Evolutionary conservation across 2,888 invertebrate genomes (phyloP).

Genomic region (Orgyia antiqua): DNA sequence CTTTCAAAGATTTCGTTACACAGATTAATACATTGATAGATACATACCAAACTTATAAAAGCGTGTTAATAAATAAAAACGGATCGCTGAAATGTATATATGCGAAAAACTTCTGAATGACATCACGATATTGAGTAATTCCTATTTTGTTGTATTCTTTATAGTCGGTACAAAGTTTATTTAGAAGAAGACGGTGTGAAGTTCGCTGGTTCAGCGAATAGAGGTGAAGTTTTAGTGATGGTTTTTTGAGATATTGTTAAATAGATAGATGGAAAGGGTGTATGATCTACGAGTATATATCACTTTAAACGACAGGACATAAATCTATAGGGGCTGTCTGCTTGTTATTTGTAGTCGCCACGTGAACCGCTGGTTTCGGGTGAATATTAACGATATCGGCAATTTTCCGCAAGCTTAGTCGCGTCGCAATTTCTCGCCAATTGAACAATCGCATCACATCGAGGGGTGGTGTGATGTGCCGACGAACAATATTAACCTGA

Average conservation of each 20-base stretch:
- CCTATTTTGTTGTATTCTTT: too few species aligned
- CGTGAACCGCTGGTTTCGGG: conserved; percentile 73
- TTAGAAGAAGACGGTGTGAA: too few species aligned
- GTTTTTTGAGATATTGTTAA: conserved; percentile 57
- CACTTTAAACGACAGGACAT: conserved; percentile 73
- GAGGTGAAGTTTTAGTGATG: conserved; percentile 38
- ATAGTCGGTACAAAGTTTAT: too few species aligned
- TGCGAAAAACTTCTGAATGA: too few species aligned
- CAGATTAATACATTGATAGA: too few species aligned
- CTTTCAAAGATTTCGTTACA: too few species aligned
- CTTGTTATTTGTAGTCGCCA: conserved; percentile 76
- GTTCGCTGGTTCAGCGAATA: too few species aligned
- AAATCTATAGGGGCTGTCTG: conserved; percentile 70
- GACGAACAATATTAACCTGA: conserved; percentile 36
- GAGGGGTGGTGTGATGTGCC: conserved; percentile 42
- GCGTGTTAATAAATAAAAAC: too few species aligned
- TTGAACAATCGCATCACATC: conserved; percentile 72
- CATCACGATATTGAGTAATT: too few species aligned
- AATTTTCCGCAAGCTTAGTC: conserved; percentile 75
- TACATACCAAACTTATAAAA: too few species aligned
- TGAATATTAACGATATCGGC: conserved; percentile 79
- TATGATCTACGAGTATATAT: conserved; percentile 70
- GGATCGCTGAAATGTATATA: too few species aligned
- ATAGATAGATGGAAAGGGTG: conserved; percentile 44
- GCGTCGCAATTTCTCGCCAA: conserved; percentile 77